Base-by-base conservation (phyloP, 2,888 invertebrate genomes). In the Drosophila kambysellisi region DNA sequence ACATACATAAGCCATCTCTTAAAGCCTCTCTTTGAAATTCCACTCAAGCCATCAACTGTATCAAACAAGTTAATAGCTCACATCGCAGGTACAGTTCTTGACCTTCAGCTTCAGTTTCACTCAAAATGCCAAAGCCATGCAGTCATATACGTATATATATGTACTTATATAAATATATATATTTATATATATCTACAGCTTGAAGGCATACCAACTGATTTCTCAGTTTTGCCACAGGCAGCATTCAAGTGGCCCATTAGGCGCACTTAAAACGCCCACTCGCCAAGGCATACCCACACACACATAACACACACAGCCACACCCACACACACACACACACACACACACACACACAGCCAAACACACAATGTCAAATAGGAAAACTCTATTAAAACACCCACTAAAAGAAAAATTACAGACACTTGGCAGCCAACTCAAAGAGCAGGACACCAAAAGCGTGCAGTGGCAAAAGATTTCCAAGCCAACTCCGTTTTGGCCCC, bases 311-410 rank as follows among this genome's bases (percentile, higher is more conserved):
- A 58, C 50, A 39, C 52, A 61, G 51, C 37, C 59, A 29, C 50
- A 32, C 51, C 57, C 43, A 41, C 56, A 58, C 59, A 25, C 20
- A 25, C n/a, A n/a, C n/a, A n/a, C n/a, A n/a, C n/a, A 59, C 50
- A 33, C 35, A 35, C 57, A 61, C 54, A 17, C 54, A 52, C n/a
- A 58, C 61, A 67, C 51, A 32, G 53, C 57, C 57, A 74, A 50
- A 57, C 41, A 43, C 30, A 54, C 37, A 59, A 50, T 73, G 60
- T 70, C 50, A 66, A 76, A 77, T 67, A 63, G 70, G 72, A 83
- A 83, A 81, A 82, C 81, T 85, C 83, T 81, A 85, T 75, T 76
- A 76, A 82, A 74, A 79, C 89, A 82, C 82, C 84, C 83, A 84
- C 82, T 72, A 75, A 79, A 72, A 73, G 80, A 82, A 77, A 87